Base-by-base conservation (phyloP, 2,888 invertebrate genomes). In the Synanthedon tipuliformis region DNA sequence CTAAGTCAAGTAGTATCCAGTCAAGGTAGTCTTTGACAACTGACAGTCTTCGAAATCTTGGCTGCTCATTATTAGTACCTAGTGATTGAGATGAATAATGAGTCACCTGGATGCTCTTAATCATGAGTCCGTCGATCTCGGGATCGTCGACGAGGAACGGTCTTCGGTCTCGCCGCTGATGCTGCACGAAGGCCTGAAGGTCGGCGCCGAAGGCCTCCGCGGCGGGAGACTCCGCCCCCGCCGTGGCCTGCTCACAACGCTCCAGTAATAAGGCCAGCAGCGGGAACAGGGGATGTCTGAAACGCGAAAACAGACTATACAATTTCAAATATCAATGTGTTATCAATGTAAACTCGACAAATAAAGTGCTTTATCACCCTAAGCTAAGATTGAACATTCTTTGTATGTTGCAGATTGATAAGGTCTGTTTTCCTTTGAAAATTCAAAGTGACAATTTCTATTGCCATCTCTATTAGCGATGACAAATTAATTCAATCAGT, bases 241-340 rank as follows among this genome's bases (percentile, higher is more conserved):
- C 97, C 15, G 98, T 98, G 18, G 98, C 98, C 74, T 97, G 91
- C 88, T 98, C 98, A 89, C 98, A 98, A 88, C 98, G 92, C 89
- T 98, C 97, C 78, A 98, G 93, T 18, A 98, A 91, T 54, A 97
- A 88, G 54, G 97, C 96, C 78, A 97, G 88, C 48, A 98, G 89
- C 2, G 98, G 98, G 80, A 97, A 98, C 27, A 98, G 88, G 3
- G 98, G 98, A 84, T 98, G 98, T 75, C 96, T 96, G 50, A 15
- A 45, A 45, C 12, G 11, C 7, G 0, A 45, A 7, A 12, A 34
- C 8, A 8, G 34, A 8, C 34, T 34, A 10, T 23, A 23, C 23
- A 23, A 23, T 5, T 5, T 23, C 23, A 18, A n/a, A n/a, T n/a
- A n/a, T n/a, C n/a, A n/a, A n/a, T n/a, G n/a, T n/a, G n/a, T n/a